Percentiles rank a stretch among this genome's conserved stretches.
phyloP scores from a whole-genome alignment of 2,113 vertebrate species.

The Kobus ellipsiprymnus region DNA sequence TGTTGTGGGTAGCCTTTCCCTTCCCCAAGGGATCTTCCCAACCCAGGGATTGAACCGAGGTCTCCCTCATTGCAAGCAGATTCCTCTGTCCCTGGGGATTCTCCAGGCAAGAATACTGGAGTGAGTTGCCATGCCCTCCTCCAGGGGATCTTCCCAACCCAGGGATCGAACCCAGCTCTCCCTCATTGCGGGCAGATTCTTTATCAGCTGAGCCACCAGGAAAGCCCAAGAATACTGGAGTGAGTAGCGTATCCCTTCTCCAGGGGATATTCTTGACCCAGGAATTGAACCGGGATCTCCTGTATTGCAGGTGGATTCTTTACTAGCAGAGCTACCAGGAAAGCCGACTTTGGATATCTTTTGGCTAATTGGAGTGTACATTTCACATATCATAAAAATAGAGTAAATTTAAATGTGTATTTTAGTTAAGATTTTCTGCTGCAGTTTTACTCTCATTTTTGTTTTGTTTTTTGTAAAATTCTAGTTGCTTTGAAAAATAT shows the following conservation, averaged over 20 bases:
- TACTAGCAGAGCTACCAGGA: neutral
- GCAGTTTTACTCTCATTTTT: neutral
- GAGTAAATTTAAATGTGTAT: neutral
- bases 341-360: neutral
- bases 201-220: too few species aligned
- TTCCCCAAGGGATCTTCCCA: neutral
- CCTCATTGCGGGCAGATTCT: too few species aligned
- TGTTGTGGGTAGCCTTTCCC: neutral
- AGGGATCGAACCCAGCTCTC: neutral
- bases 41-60: neutral
- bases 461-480: neutral
- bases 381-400: constrained; percentile 3
- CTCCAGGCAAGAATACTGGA: neutral
- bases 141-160: neutral
- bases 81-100: too few species aligned
- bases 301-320: neutral
- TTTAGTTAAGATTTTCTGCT: neutral
- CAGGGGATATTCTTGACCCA: neutral
- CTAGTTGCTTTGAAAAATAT: constrained; percentile 15
- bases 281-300: neutral
- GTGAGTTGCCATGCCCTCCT: neutral
- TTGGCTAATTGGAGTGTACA: neutral
- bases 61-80: neutral
- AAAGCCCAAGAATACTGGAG: neutral
- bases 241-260: neutral